Evolutionary conservation across 2,797 vertebrate genomes (phyloP).

Genomic region (Taeniopygia guttata): DNA sequence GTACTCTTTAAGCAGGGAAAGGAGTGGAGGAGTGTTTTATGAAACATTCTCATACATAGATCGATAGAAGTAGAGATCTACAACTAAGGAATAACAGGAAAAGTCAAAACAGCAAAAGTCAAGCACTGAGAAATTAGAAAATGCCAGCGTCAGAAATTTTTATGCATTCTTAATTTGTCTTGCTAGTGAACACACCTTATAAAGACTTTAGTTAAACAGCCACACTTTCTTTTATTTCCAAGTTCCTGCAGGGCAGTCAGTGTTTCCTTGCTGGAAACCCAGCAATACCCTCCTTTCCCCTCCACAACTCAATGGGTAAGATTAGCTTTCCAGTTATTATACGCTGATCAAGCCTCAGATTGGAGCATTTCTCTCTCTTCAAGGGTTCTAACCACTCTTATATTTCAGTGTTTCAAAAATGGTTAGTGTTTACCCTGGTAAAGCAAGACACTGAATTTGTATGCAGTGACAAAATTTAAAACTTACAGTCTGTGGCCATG

Average conservation of each 20-base stretch:
- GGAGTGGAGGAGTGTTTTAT: neutral
- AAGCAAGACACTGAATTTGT: neutral
- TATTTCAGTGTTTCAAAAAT: neutral
- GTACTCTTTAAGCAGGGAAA: neutral
- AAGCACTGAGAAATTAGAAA: neutral
- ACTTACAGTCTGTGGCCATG: neutral
- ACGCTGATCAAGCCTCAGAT: neutral
- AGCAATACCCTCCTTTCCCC: neutral
- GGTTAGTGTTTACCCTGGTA: neutral
- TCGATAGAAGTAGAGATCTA: neutral
- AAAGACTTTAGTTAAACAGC: neutral
- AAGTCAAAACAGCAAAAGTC: neutral
- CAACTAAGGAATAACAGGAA: neutral
- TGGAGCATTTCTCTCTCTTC: neutral
- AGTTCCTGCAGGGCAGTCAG: neutral
- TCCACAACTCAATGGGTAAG: neutral
- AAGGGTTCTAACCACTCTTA: neutral
- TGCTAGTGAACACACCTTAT: neutral
- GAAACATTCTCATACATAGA: neutral
- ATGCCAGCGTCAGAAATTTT: neutral
- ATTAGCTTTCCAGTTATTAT: neutral
- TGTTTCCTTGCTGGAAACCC: neutral
- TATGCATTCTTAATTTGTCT: neutral
- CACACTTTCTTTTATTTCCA: neutral
- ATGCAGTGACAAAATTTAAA: neutral